phyloP scores from a whole-genome alignment of 2,888 invertebrate genomes.

The Emesis furor region DNA sequence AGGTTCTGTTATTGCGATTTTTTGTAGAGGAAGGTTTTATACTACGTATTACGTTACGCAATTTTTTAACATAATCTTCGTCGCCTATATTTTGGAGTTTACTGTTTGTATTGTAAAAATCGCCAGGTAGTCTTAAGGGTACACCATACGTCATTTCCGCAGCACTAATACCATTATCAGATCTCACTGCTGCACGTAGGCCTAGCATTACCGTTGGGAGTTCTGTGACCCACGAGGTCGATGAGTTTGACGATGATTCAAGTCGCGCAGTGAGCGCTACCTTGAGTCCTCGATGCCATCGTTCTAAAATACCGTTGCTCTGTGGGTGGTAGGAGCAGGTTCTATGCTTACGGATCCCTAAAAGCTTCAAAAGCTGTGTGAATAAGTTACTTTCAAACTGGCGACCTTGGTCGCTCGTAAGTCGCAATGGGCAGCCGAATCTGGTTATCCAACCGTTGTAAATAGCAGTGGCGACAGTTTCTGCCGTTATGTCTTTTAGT shows the following conservation, averaged over 20 bases:
- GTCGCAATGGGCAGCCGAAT: conserved; percentile 39
- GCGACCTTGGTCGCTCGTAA: conserved; percentile 52
- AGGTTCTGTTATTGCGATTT: not conserved
- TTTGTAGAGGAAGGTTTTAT: conserved; percentile 2
- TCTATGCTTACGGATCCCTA: conserved; percentile 58
- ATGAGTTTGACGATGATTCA: too few relatives aligned
- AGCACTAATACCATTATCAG: conserved; percentile 67
- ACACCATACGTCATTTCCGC: conserved; percentile 74
- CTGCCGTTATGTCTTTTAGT: conserved; percentile 63
- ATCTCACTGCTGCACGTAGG: conserved; percentile 67
- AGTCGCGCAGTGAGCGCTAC: conserved; percentile 47
- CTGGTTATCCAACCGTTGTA: conserved; percentile 65
- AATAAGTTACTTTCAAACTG: conserved; percentile 77
- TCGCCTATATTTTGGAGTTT: not conserved
- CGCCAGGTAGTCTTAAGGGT: conserved; percentile 73
- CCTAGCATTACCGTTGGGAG: conserved; percentile 78
- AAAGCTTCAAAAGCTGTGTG: conserved; percentile 62
- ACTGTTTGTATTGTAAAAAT: conserved; percentile 55
- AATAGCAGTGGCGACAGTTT: conserved; percentile 64
- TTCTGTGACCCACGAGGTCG: conserved; percentile 59
- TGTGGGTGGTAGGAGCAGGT: conserved; percentile 72
- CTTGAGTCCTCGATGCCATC: conserved; percentile 73
- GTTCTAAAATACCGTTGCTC: conserved; percentile 67
- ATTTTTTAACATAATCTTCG: conserved; percentile 13
- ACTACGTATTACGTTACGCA: conserved; percentile 11